Base-by-base conservation (phyloP, 1,140 invertebrate genomes). In the Lasioglossum albipes region DNA sequence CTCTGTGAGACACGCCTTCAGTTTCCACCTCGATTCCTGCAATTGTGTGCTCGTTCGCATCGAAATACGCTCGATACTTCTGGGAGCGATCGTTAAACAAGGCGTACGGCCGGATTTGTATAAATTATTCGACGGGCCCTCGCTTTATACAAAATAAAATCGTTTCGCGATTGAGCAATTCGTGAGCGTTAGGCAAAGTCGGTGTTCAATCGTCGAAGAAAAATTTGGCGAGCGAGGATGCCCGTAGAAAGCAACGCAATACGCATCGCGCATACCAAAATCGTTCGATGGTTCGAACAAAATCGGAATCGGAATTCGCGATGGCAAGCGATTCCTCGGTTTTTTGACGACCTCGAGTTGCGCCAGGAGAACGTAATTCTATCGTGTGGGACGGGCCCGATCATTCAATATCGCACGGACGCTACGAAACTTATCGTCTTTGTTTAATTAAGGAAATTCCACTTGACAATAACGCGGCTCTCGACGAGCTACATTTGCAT, bases 311-410 rank as follows among this genome's bases (percentile, higher is more conserved):
- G 41, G 75, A 74, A 84, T 75, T 65, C 49, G 36, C 22, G 6
- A 42, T 57, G n/a, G 70, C 45, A 22, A 67, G 79, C 36, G 20
- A 52, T 78, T 52, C 36, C 9, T 45, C 45, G 61, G 75, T 77
- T 71, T 75, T 74, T 72, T 45, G 68, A 75, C 49, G 61, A 61
- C 57, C 57, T 57, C 78, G 31, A 41, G 67, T 70, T 57, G n/a
- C 75, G 59, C 70, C 72, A 81, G 70, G 20, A n/a, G 18, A 80
- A 52, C 82, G 72, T 81, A 82, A 75, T 83, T 82, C n/a, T 64
- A 75, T 18, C 66, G 83, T 64, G 74, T 85, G 64, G 79, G 74
- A 73, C n/a, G 20, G 69, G 12, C 9, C 73, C 62, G 82, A 84
- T 80, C 72, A 36, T 74, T 81, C 52, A 70, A 68, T 67, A 68